phyloP scores from a whole-genome alignment of 2,888 invertebrate genomes.

The Sarcophaga rosellei region DNA sequence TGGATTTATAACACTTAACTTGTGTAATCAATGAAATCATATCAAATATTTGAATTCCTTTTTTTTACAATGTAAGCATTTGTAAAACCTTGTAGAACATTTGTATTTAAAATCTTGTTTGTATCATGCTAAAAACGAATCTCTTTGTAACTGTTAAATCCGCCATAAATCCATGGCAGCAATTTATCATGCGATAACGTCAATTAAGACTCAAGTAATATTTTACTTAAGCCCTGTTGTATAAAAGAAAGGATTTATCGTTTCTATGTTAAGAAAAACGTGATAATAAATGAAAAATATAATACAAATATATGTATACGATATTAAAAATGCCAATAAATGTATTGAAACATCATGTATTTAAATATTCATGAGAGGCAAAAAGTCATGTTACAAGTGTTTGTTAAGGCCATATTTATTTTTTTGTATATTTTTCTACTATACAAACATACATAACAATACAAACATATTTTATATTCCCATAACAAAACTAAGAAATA shows the following conservation, averaged over 20 bases:
- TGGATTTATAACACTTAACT: too few species aligned
- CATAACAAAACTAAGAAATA: not conserved
- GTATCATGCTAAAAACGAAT: too few species aligned
- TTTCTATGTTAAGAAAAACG: not conserved
- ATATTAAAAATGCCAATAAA: not conserved
- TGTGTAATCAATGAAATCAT: too few species aligned
- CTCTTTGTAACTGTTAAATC: too few species aligned
- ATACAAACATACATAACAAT: not conserved
- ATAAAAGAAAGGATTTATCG: not conserved
- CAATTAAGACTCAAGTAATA: constrained; percentile 20
- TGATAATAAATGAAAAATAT: constrained; percentile 7
- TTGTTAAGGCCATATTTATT: not conserved
- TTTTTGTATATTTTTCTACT: not conserved
- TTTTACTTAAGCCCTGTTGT: not conserved
- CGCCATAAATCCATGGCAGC: constrained; percentile 7
- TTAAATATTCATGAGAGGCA: not conserved
- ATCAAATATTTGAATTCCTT: too few species aligned
- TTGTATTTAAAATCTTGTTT: too few species aligned
- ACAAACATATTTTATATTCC: constrained; percentile 17
- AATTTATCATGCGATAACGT: constrained; percentile 38
- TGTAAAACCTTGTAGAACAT: too few species aligned
- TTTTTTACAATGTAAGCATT: too few species aligned
- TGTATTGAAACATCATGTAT: not conserved
- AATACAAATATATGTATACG: not conserved
- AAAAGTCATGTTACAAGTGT: constrained; percentile 8